phyloP scores from a whole-genome alignment of 2,113 vertebrate species.

The Heptranchias perlo region DNA sequence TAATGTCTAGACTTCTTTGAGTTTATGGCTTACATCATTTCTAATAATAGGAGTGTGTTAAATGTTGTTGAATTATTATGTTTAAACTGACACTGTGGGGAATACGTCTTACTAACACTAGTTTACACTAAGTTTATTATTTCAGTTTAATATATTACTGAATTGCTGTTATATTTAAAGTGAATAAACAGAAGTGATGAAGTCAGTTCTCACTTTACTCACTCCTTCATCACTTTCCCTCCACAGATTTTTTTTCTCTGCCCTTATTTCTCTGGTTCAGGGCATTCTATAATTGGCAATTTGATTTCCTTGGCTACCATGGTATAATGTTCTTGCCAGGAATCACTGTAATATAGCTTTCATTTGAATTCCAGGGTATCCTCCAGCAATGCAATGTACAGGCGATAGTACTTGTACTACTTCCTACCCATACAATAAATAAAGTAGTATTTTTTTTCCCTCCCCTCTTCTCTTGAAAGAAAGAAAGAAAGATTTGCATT shows the following conservation, averaged over 20 bases:
- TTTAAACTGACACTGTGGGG: neutral
- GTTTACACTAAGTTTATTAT: neutral
- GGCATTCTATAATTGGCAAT: neutral
- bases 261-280: neutral
- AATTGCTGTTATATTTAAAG: neutral
- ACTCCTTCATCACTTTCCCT: neutral
- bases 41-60: neutral
- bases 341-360: neutral
- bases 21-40: neutral
- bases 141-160: neutral
- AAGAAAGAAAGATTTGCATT: too few species aligned
- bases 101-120: neutral
- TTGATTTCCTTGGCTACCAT: neutral
- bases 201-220: neutral
- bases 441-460: neutral
- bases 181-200: neutral
- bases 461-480: neutral
- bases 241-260: neutral
- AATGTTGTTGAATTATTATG: neutral
- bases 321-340: neutral
- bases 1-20: neutral
- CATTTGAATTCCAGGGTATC: neutral
- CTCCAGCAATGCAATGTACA: neutral
- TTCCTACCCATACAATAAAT: neutral
- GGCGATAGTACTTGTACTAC: neutral